Evolutionary conservation across 2,113 vertebrate species (phyloP).

Genomic region (Lophochroa leadbeateri): DNA sequence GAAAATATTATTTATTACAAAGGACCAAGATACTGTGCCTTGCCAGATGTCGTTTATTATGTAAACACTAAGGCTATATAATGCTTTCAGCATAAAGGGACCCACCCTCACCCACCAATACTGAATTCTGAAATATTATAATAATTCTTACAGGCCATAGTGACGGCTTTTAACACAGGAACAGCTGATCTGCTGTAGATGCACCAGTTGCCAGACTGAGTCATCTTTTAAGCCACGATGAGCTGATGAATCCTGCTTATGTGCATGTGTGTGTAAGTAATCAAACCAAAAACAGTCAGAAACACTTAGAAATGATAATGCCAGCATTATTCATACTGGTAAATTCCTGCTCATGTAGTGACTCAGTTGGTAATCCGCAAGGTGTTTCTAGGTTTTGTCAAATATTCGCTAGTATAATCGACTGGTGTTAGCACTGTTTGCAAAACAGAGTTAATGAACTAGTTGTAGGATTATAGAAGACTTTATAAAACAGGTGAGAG

Average conservation of each 20-base stretch:
- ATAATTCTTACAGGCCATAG: neutral
- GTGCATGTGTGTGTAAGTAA: neutral
- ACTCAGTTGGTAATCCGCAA: neutral
- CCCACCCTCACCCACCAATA: neutral
- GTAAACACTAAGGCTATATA: neutral
- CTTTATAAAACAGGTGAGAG: neutral
- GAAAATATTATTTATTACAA: neutral
- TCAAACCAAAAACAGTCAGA: slow-evolving; percentile 35
- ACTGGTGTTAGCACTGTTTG: slow-evolving; percentile 13
- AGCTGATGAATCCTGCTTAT: neutral
- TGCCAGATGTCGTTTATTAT: neutral
- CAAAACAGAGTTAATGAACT: slow-evolving; percentile 6
- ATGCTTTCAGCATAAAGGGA: neutral
- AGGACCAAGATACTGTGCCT: neutral
- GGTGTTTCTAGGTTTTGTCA: slow-evolving; percentile 15
- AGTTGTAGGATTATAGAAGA: neutral
- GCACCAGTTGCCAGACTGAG: neutral
- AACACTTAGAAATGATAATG: neutral
- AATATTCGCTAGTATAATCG: neutral
- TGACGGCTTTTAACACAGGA: slow-evolving; percentile 2
- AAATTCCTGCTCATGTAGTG: neutral
- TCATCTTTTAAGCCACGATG: neutral
- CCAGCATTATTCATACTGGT: neutral
- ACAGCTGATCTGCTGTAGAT: neutral
- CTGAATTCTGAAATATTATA: neutral